These are phyloP conservation scores for Corythoichthys intestinalis DNA, from an alignment of 2,113 vertebrate genomes.

Conservation along the genomic window DNA sequence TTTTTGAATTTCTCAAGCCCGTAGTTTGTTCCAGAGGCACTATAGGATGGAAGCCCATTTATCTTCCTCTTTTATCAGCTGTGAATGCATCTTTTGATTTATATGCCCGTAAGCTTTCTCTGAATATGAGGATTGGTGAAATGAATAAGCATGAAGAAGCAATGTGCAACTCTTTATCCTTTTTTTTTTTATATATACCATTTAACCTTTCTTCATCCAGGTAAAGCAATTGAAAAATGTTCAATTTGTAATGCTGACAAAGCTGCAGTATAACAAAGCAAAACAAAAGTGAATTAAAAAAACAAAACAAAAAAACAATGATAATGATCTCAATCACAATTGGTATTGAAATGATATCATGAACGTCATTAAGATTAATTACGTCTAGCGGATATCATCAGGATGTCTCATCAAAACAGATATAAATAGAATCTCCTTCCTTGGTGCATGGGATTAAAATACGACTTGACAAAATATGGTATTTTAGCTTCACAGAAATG, in stretches of 20 bases:
- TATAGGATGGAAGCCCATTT: constrained; percentile 64
- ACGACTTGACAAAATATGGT: constrained; percentile 14
- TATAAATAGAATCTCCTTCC: constrained; percentile 39
- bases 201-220: too few relatives aligned
- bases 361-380: constrained; percentile 6
- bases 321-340: too few relatives aligned
- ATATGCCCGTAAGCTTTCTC: constrained; percentile 55
- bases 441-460: constrained; percentile 37
- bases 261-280: too few relatives aligned
- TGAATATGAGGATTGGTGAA: constrained; percentile 40
- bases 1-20: constrained; percentile 61
- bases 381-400: constrained; percentile 44
- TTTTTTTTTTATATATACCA: too few relatives aligned
- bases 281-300: too few relatives aligned
- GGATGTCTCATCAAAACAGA: constrained; percentile 40
- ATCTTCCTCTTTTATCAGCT: constrained; percentile 68
- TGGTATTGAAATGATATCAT: too few relatives aligned
- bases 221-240: too few relatives aligned
- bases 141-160: constrained; percentile 42
- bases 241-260: too few relatives aligned
- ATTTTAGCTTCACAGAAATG: constrained; percentile 31
- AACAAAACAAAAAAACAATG: too few relatives aligned
- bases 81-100: constrained; percentile 68
- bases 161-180: constrained; percentile 37
- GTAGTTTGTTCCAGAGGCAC: constrained; percentile 55